phyloP scores from a whole-genome alignment of 2,888 invertebrate species.

The Lasioglossum vierecki region DNA sequence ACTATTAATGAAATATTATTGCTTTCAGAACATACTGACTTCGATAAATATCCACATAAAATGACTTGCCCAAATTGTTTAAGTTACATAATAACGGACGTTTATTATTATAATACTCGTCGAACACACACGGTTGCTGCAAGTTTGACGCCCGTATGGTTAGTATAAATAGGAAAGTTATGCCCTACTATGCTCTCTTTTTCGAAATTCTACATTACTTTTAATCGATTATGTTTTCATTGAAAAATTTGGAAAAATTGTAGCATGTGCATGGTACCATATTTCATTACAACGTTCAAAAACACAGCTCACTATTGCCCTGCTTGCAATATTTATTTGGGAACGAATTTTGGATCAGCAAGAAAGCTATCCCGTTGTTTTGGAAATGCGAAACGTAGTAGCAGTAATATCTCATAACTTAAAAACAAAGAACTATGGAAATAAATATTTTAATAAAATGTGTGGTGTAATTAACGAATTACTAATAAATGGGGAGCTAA shows the following conservation, averaged over 20 bases:
- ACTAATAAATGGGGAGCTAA: not conserved
- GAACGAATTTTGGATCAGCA: slow-evolving; percentile 46
- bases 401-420: not conserved
- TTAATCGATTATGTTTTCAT: not conserved
- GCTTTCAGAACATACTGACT: slow-evolving; percentile 52
- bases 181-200: not conserved
- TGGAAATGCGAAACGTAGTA: not conserved
- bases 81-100: slow-evolving; percentile 48
- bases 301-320: slow-evolving; percentile 62
- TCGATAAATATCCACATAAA: slow-evolving; percentile 26
- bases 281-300: slow-evolving; percentile 44
- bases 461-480: not conserved
- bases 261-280: slow-evolving; percentile 60
- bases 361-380: slow-evolving; percentile 14
- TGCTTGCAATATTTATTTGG: slow-evolving; percentile 58
- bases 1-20: slow-evolving; percentile 3
- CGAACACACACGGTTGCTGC: slow-evolving; percentile 51
- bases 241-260: not conserved
- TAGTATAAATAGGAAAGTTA: slow-evolving; percentile 16
- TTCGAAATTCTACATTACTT: not conserved
- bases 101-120: slow-evolving; percentile 36
- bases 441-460: no score
- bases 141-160: slow-evolving; percentile 45
- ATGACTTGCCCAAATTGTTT: slow-evolving; percentile 67
- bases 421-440: not conserved